Percentiles rank a stretch among this genome's conserved stretches.
Evolutionary conservation across 2,797 vertebrate genomes (phyloP).

Genomic region (Mus caroli): DNA sequence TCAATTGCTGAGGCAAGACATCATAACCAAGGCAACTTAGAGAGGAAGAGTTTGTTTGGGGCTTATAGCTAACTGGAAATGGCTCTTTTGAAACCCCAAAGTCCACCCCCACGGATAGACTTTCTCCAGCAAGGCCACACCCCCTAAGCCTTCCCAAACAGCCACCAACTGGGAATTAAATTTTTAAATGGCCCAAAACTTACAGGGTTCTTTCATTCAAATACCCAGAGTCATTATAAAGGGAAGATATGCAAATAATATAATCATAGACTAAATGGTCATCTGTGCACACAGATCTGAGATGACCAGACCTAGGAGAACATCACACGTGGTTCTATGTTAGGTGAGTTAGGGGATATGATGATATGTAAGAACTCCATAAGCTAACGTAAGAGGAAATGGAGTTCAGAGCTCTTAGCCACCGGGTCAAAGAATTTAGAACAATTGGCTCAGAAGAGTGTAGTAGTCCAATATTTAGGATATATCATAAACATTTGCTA

Average conservation of each 20-base stretch:
- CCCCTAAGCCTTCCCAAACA: not conserved
- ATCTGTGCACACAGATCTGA: not conserved
- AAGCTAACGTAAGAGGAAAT: not conserved
- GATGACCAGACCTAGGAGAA: not conserved
- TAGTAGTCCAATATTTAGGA: not conserved
- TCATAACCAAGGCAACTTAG: not conserved
- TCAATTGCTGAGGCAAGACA: not conserved
- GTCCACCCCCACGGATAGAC: too few species aligned
- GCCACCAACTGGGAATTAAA: too few species aligned
- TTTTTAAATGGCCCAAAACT: not conserved
- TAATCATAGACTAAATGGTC: not conserved
- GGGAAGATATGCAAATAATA: not conserved
- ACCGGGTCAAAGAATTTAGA: not conserved
- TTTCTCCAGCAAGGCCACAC: not conserved
- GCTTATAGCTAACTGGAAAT: not conserved
- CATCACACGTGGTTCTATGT: not conserved
- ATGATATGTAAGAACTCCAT: not conserved
- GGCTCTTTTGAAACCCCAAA: not conserved
- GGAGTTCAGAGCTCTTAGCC: not conserved
- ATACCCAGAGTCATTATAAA: not conserved
- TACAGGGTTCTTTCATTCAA: not conserved
- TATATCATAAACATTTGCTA: not conserved
- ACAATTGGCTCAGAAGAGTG: not conserved
- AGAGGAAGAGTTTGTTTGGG: not conserved
- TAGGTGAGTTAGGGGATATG: not conserved